These are phyloP conservation scores for Ichneumoninae sp. DNA, from an alignment of 2,888 invertebrate species.

Conservation along the genomic window DNA sequence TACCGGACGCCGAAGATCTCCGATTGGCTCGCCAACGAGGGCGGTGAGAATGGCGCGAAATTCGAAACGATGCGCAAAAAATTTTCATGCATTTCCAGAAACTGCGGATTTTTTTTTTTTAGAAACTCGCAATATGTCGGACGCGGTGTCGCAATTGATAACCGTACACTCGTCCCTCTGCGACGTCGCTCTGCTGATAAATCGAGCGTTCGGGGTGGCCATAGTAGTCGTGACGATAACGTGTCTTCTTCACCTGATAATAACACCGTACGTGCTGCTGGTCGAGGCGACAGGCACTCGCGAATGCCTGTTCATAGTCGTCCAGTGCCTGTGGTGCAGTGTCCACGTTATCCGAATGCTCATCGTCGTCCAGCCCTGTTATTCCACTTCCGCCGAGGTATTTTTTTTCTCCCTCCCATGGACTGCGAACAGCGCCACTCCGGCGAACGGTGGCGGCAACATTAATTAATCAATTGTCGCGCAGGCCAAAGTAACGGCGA, in stretches of 20 bases:
- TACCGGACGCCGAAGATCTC: constrained; percentile 68
- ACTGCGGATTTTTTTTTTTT: neutral
- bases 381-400: constrained; percentile 86
- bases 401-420: neutral
- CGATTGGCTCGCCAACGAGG: constrained; percentile 71
- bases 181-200: constrained; percentile 85
- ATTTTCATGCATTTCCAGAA: neutral
- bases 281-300: constrained; percentile 85
- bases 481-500: constrained; percentile 85
- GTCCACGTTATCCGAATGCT: constrained; percentile 86
- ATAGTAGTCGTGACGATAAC: constrained; percentile 86
- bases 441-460: neutral
- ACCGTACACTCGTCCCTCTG: constrained; percentile 85
- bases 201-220: constrained; percentile 86
- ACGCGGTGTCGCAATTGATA: constrained; percentile 85
- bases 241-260: constrained; percentile 87
- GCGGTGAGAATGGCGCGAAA: constrained; percentile 57
- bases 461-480: constrained; percentile 76
- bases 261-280: constrained; percentile 87
- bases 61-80: neutral
- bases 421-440: neutral
- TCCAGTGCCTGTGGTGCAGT: constrained; percentile 86
- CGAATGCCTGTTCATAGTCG: constrained; percentile 85
- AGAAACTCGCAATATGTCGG: constrained; percentile 74
- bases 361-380: constrained; percentile 87